Percentiles rank a stretch among this genome's conserved stretches.
Evolutionary conservation across 2,113 vertebrate genomes (phyloP).

Genomic region (Tursiops truncatus): DNA sequence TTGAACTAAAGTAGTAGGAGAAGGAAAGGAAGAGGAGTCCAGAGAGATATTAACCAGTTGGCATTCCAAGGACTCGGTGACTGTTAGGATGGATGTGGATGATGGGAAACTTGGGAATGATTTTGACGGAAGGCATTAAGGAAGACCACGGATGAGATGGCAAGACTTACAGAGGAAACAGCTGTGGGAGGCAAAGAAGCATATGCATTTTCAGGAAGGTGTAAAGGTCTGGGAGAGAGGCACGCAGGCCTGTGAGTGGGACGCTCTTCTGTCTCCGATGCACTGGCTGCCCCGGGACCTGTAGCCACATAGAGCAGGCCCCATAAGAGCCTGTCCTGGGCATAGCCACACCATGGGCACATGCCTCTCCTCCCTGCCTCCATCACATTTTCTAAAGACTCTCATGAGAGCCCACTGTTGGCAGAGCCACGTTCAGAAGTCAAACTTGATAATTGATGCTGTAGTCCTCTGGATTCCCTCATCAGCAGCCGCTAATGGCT

Average conservation of each 20-base stretch:
- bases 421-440: constrained; percentile 72
- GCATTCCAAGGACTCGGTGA: not conserved
- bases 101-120: not conserved
- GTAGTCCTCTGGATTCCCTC: constrained; percentile 84
- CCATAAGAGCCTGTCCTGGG: not conserved
- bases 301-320: not conserved
- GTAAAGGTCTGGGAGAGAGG: not conserved
- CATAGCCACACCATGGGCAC: not conserved
- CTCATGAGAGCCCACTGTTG: constrained; percentile 69
- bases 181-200: not conserved
- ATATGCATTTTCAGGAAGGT: not conserved
- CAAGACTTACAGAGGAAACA: not conserved
- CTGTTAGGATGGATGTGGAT: too few species aligned
- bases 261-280: not conserved
- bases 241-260: not conserved
- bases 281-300: not conserved
- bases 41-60: not conserved
- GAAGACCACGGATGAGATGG: not conserved
- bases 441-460: constrained; percentile 80
- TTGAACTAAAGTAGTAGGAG: not conserved
- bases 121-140: not conserved
- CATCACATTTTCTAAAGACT: constrained; percentile 65
- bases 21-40: not conserved
- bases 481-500: constrained; percentile 84
- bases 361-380: not conserved